These are phyloP conservation scores for Steinernema carpocapsae DNA, from an alignment of 2,888 invertebrate genomes.

Conservation along the genomic window DNA sequence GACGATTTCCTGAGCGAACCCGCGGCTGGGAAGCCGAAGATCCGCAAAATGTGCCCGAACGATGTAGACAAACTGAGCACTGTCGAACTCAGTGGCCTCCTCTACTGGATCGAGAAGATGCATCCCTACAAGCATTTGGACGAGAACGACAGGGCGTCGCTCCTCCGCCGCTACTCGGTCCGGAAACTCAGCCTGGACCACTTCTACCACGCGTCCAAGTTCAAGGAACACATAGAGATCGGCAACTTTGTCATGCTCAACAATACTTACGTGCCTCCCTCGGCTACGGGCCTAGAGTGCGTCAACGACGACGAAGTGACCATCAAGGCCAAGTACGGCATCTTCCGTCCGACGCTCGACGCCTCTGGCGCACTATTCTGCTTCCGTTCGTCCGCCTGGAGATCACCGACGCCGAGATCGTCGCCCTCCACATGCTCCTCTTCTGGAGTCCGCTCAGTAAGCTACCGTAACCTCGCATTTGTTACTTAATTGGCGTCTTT, in stretches of 20 bases:
- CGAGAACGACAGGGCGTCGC: conserved; percentile 49
- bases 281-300: conserved; percentile 62
- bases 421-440: conserved; percentile 60
- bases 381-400: conserved; percentile 56
- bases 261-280: conserved; percentile 61
- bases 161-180: conserved; percentile 60
- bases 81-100: conserved; percentile 60
- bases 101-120: conserved; percentile 65
- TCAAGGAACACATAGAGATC: conserved; percentile 44
- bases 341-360: conserved; percentile 61
- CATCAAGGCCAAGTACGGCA: conserved; percentile 47
- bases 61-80: conserved; percentile 61
- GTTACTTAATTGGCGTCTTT: background rate
- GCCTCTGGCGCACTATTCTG: conserved; percentile 61
- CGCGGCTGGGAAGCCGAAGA: conserved; percentile 38
- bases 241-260: conserved; percentile 65
- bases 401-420: conserved; percentile 64
- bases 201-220: conserved; percentile 62
- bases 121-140: conserved; percentile 54
- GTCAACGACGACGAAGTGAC: conserved; percentile 52
- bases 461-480: background rate
- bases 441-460: conserved; percentile 55
- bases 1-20: conserved; percentile 54
- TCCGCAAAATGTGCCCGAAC: conserved; percentile 55
- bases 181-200: conserved; percentile 62